Evolutionary conservation across 2,888 invertebrate genomes (phyloP).

Genomic region (Xanthorhoe designata): DNA sequence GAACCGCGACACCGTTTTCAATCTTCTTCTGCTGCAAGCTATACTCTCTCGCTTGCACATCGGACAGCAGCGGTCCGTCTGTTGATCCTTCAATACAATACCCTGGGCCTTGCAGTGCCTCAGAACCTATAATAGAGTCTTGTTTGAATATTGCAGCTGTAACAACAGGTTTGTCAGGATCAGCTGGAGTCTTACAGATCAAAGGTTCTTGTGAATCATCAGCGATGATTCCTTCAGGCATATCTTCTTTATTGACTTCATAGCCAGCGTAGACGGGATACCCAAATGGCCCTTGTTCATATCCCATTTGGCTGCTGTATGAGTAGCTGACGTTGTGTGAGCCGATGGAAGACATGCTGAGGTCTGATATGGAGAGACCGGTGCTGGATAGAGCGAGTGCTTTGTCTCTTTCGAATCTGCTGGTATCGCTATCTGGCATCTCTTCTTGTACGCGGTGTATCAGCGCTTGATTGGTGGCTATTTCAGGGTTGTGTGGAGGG

Average conservation of each 20-base stretch:
- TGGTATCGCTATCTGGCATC: constrained; percentile 60
- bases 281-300: constrained; percentile 90
- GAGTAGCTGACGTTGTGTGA: constrained; percentile 91
- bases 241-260: constrained; percentile 72
- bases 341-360: constrained; percentile 90
- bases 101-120: constrained; percentile 74
- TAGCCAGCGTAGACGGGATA: constrained; percentile 88
- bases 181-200: constrained; percentile 78
- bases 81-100: constrained; percentile 82
- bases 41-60: constrained; percentile 79
- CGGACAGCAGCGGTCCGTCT: constrained; percentile 80
- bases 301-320: constrained; percentile 92
- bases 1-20: constrained; percentile 72
- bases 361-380: constrained; percentile 93
- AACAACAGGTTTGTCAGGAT: constrained; percentile 88
- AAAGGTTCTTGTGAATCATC: constrained; percentile 80
- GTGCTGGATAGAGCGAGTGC: constrained; percentile 87
- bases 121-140: constrained; percentile 82
- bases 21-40: constrained; percentile 75
- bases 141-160: constrained; percentile 90
- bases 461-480: constrained; percentile 79
- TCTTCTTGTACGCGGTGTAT: constrained; percentile 79
- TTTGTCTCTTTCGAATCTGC: constrained; percentile 69
- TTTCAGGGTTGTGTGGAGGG: constrained; percentile 72
- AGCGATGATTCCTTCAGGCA: constrained; percentile 66